A percentile compares a stretch with the other conserved stretches of the same genome.
Evolutionary conservation across 2,888 invertebrate genomes (phyloP).

Genomic region (Holacanthella duospinosa): DNA sequence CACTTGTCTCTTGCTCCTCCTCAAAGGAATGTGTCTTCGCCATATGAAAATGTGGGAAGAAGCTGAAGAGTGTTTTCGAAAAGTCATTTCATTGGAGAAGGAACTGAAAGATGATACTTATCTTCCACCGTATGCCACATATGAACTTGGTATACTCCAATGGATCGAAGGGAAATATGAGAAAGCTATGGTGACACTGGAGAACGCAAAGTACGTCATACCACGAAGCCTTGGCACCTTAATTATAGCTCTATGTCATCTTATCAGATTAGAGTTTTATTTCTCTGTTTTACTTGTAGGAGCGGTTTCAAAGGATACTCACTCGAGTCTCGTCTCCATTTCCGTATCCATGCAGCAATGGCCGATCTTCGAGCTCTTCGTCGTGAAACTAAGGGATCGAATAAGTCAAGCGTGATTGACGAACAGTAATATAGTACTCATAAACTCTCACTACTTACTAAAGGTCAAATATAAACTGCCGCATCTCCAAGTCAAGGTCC

Average conservation of each 20-base stretch:
- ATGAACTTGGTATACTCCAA: slow-evolving; percentile 73
- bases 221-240: neutral
- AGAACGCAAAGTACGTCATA: slow-evolving; percentile 66
- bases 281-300: slow-evolving; percentile 47
- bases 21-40: slow-evolving; percentile 73
- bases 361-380: too few species aligned
- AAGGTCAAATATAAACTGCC: too few species aligned
- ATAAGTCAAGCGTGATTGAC: too few species aligned
- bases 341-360: slow-evolving; percentile 66
- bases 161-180: slow-evolving; percentile 57
- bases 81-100: slow-evolving; percentile 55
- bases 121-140: slow-evolving; percentile 71
- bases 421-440: too few species aligned
- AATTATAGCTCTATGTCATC: neutral
- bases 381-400: slow-evolving; percentile 18
- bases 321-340: slow-evolving; percentile 77
- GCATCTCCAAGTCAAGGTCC: neutral
- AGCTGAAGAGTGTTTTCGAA: slow-evolving; percentile 62
- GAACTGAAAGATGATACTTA: slow-evolving; percentile 70
- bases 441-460: too few species aligned
- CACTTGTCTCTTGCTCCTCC: slow-evolving; percentile 58
- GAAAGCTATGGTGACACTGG: slow-evolving; percentile 59
- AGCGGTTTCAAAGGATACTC: slow-evolving; percentile 79
- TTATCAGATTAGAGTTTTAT: too few species aligned
- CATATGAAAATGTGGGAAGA: slow-evolving; percentile 65